Percentiles rank a stretch among this genome's conserved stretches.
Conservation (phyloP, 2,797 vertebrate genomes). For the Poeciliopsis infans region DNA sequence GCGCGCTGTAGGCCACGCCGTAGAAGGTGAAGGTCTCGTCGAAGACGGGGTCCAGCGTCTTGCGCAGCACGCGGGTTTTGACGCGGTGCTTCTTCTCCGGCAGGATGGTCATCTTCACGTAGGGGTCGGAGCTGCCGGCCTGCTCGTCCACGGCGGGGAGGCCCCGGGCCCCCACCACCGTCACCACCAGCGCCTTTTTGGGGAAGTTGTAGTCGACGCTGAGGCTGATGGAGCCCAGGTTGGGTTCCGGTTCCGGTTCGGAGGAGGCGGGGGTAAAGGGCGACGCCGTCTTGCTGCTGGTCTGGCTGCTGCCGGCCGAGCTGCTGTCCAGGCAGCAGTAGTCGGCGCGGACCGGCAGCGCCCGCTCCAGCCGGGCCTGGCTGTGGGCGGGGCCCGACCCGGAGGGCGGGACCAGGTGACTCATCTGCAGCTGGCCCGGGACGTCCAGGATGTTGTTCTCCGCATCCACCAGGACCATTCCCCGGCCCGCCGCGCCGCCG, state of each 20-base stretch:
- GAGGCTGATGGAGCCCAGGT: conserved; percentile 88
- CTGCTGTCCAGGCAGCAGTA: conserved; percentile 88
- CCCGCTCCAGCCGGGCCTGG: conserved; percentile 69
- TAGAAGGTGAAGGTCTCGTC: conserved; percentile 99
- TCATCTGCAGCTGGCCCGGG: conserved; percentile 76
- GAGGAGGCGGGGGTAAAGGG: conserved; percentile 86
- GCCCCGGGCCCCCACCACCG: conserved; percentile 89
- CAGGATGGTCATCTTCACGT: conserved; percentile 97
- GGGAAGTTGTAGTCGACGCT: conserved; percentile 98
- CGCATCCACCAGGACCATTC: conserved; percentile 76
- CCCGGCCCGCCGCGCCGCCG: conserved; percentile 10
- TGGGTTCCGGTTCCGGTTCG: conserved; percentile 63
- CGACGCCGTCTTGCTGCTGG: conserved; percentile 86
- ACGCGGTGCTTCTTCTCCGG: conserved; percentile 96
- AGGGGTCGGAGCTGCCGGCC: conserved; percentile 90
- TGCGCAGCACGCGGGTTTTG: conserved; percentile 94
- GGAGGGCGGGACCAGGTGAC: conserved; percentile 67
- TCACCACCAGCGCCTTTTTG: conserved; percentile 96
- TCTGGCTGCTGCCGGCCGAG: conserved; percentile 82
- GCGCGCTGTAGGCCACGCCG: conserved; percentile 92
- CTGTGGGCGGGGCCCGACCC: background rate
- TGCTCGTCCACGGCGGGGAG: conserved; percentile 92
- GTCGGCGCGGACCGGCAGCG: conserved; percentile 85
- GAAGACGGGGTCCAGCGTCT: conserved; percentile 92
- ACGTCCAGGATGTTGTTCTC: conserved; percentile 77